Conservation (phyloP, 1,140 invertebrate genomes). For the Drosophila grimshawi region DNA sequence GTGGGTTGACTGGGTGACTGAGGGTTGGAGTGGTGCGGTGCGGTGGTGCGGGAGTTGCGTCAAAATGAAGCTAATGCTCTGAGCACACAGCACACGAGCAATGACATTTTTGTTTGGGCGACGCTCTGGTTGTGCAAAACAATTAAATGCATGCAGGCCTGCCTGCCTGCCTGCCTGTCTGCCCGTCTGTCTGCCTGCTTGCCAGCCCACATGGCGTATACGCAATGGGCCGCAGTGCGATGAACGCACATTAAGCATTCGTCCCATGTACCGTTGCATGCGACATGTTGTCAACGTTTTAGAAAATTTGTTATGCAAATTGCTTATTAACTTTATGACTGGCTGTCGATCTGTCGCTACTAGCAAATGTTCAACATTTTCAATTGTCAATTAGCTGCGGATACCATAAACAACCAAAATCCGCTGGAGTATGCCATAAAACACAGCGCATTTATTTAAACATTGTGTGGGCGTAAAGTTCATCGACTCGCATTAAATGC, state of each 20-base stretch:
- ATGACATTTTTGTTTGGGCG: background rate
- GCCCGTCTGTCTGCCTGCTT: background rate
- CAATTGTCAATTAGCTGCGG: slow-evolving; percentile 71
- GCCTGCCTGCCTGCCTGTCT: background rate
- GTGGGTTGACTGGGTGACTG: background rate
- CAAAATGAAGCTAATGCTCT: background rate
- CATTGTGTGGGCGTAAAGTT: slow-evolving; percentile 30
- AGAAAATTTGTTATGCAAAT: slow-evolving; percentile 83
- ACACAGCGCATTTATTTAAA: slow-evolving; percentile 33
- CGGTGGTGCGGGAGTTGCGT: background rate
- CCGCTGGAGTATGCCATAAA: slow-evolving; percentile 32
- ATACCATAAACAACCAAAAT: slow-evolving; percentile 23
- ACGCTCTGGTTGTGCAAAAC: slow-evolving; percentile 42
- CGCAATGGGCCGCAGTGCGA: slow-evolving; percentile 42
- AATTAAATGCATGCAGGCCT: slow-evolving; percentile 70
- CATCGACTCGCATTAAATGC: slow-evolving; percentile 53
- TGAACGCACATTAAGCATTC: slow-evolving; percentile 49
- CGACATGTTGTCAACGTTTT: slow-evolving; percentile 77
- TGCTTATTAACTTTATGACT: slow-evolving; percentile 82
- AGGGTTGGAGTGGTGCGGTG: slow-evolving; percentile 26
- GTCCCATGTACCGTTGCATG: slow-evolving; percentile 30
- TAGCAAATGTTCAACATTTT: slow-evolving; percentile 53
- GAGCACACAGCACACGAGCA: background rate
- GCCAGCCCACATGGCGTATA: slow-evolving; percentile 56
- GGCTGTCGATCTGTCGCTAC: slow-evolving; percentile 41